Evolutionary conservation across 2,113 vertebrate species (phyloP), one percentile per base, ranked within the genome.

Genomic region (Parus major): DNA sequence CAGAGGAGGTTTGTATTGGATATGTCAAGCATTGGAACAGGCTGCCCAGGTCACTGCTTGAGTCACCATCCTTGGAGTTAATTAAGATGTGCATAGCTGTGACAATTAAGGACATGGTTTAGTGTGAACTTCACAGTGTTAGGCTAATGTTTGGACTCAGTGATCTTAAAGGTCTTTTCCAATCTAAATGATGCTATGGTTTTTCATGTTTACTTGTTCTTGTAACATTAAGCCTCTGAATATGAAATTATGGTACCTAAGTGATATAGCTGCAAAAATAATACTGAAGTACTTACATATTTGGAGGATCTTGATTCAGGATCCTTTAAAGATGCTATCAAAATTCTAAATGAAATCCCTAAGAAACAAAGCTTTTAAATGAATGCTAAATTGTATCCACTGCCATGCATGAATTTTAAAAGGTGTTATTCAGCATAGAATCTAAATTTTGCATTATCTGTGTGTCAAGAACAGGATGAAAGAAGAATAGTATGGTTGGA

Each of bases 381-480:
- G 7, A 44, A 11, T 59, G 12, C 31, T 61, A 27, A 75, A 66
- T n/a, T n/a, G 3, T 53, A 57, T 0, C 0, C 2, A 22, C 4
- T 33, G 11, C 9, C 4, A 29, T 2, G 0, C 3, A 27, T 50
- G 25, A 6, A 12, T 73, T 77, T 80, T 47, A 65, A 86, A 72
- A 50, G 1, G 7, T 64, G 53, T 11, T 53, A 33, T 14, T 35
- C 5, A 66, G 3, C 31, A 68, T 3, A 46, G 11, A 89, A 86
- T 80, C 31, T 57, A 24, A 25, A 6, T 59, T 83, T 71, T 86
- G 1, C 8, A 7, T 63, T 80, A 31, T 19, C 20, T 63, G 7
- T 55, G 22, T 31, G 50, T 31, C 15, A 78, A 63, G 15, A 87
- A 63, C 5, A 52, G 25, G 3, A 4, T 68, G n/a, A 35, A 75